A percentile compares a stretch with the other conserved stretches of the same genome.
phyloP scores from a whole-genome alignment of 2,113 vertebrate genomes.

The Pteropus alecto region DNA sequence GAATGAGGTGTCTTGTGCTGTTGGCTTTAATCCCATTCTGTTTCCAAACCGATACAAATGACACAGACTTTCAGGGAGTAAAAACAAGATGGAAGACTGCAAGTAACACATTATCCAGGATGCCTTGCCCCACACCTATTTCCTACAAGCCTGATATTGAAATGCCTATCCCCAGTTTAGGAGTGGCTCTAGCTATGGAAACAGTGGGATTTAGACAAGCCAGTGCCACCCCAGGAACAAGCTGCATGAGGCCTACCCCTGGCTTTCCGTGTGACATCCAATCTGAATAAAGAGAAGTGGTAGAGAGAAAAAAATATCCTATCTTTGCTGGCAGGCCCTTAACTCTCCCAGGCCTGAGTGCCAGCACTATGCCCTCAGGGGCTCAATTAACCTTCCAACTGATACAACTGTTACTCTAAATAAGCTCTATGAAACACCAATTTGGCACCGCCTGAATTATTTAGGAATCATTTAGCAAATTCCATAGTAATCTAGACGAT shows the following conservation, averaged over 20 bases:
- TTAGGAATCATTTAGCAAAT: neutral
- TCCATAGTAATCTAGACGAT: neutral
- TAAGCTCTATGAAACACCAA: neutral
- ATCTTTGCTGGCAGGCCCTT: neutral
- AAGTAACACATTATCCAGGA: neutral
- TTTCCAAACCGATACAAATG: neutral
- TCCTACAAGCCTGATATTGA: neutral
- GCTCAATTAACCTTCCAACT: neutral
- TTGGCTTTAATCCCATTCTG: neutral
- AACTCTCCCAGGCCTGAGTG: neutral
- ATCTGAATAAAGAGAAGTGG: neutral
- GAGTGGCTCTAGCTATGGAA: neutral
- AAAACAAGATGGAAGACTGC: neutral
- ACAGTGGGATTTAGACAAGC: neutral
- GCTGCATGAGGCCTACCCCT: neutral
- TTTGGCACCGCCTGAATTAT: neutral
- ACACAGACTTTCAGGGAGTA: neutral
- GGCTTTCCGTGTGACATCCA: rapidly evolving
- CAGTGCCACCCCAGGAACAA: neutral
- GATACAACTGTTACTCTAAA: neutral
- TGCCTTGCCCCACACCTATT: neutral
- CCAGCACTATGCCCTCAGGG: rapidly evolving
- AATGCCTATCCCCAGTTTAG: neutral
- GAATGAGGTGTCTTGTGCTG: neutral
- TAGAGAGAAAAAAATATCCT: neutral